These are phyloP conservation scores for Sebastolobus altivelis DNA, from an alignment of 2,797 vertebrate species.

Conservation along the genomic window DNA sequence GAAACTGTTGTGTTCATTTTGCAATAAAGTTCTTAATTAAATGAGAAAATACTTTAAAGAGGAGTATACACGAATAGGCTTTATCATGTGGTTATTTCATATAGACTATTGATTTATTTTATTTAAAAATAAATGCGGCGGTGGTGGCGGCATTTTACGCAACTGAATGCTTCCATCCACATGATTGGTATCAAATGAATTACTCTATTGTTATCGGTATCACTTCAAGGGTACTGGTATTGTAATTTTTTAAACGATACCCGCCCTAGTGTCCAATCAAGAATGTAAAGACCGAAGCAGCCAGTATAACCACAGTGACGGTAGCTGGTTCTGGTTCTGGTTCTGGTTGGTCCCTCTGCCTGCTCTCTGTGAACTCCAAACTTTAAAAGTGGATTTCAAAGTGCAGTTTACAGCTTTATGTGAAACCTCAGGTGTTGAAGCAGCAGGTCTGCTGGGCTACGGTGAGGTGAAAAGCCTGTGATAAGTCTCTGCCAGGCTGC, in stretches of 20 bases:
- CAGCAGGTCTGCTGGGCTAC: constrained; percentile 11
- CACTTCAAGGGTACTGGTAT: background rate
- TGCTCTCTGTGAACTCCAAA: background rate
- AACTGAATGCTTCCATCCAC: too few species aligned
- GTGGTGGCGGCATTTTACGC: too few species aligned
- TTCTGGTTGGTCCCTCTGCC: background rate
- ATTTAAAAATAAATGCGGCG: background rate
- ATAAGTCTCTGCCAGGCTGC: constrained; percentile 14
- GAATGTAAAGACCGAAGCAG: background rate
- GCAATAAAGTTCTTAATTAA: too few species aligned
- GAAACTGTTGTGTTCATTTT: too few species aligned
- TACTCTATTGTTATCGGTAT: background rate
- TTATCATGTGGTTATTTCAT: too few species aligned
- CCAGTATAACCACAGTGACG: background rate
- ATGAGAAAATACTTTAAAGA: too few species aligned
- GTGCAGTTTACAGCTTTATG: constrained; percentile 25
- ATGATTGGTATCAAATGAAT: background rate
- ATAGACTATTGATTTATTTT: too few species aligned
- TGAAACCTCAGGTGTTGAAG: constrained; percentile 29
- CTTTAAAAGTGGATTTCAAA: constrained; percentile 17
- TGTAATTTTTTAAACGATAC: background rate
- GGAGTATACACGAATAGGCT: too few species aligned
- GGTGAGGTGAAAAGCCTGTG: constrained; percentile 11
- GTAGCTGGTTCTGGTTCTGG: background rate
- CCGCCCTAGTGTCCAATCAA: background rate